phyloP scores from a whole-genome alignment of 2,797 vertebrate genomes.

The Pristis pectinata region DNA sequence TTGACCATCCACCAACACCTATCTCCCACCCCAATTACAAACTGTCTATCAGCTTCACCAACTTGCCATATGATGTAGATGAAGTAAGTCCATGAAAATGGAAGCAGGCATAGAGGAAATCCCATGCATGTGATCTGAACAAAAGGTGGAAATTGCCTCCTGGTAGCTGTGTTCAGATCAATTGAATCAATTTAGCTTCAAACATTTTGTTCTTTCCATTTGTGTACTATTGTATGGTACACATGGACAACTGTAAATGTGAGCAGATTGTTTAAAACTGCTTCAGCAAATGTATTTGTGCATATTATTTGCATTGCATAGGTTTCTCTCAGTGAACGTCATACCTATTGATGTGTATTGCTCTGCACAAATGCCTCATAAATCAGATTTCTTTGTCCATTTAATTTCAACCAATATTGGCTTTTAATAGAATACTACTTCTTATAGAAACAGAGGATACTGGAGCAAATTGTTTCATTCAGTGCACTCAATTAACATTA shows the following conservation, averaged over 20 bases:
- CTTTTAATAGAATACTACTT: not conserved
- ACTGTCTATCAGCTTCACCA: not conserved
- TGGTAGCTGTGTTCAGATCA: not conserved
- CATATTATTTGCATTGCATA: not conserved
- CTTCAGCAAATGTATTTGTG: not conserved
- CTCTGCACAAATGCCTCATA: not conserved
- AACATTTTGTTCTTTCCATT: not conserved
- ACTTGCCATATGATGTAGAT: not conserved
- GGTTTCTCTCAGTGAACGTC: too few species aligned
- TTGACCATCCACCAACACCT: not conserved
- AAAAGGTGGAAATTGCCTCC: not conserved
- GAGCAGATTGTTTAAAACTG: not conserved
- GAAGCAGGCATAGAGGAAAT: not conserved
- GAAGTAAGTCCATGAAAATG: not conserved
- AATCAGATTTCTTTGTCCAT: not conserved
- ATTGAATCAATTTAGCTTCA: not conserved
- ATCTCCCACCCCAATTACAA: not conserved
- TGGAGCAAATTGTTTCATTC: slow-evolving; percentile 13
- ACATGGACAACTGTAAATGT: not conserved
- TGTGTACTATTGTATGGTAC: not conserved
- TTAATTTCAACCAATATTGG: not conserved
- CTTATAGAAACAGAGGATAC: not conserved
- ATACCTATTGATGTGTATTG: not conserved
- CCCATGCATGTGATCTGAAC: not conserved
- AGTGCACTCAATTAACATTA: slow-evolving; percentile 26